Evolutionary conservation across 2,888 invertebrate genomes (phyloP).

Genomic region (Microchrysa polita): DNA sequence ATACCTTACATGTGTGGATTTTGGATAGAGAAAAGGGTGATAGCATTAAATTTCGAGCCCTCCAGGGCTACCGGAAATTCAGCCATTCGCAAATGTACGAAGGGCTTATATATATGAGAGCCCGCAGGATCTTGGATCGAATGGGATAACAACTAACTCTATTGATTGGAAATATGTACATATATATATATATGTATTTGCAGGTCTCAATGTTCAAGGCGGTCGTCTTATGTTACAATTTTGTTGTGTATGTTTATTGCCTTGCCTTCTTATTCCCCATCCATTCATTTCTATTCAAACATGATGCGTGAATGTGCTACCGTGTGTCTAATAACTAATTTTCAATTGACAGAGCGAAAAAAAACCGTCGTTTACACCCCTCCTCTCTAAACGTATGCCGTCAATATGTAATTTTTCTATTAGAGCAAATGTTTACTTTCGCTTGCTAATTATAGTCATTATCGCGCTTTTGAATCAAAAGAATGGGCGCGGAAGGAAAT

Average conservation of each 20-base stretch:
- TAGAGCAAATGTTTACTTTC: constrained; percentile 25
- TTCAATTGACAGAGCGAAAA: no score
- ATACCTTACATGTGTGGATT: background rate
- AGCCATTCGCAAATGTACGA: background rate
- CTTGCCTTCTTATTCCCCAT: background rate
- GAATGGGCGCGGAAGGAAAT: constrained; percentile 10
- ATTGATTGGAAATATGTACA: background rate
- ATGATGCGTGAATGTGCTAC: no score
- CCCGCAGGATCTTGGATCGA: background rate
- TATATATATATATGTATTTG: background rate
- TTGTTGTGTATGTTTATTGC: no score
- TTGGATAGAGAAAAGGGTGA: constrained; percentile 18
- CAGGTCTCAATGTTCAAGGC: no score
- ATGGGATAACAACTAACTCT: background rate
- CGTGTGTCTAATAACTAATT: no score
- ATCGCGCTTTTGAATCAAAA: constrained; percentile 31
- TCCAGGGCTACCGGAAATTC: constrained; percentile 25
- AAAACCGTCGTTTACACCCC: no score
- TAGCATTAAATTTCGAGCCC: constrained; percentile 29
- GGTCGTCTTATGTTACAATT: no score
- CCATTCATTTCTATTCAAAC: background rate
- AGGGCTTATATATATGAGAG: constrained; percentile 8
- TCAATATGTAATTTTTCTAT: constrained; percentile 29
- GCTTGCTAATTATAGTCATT: constrained; percentile 37
- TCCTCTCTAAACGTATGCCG: no score